Percentiles rank a stretch among this genome's conserved stretches.
These are phyloP conservation scores for Synodontis membranacea DNA, from an alignment of 2,113 vertebrate species.

Conservation along the genomic window DNA sequence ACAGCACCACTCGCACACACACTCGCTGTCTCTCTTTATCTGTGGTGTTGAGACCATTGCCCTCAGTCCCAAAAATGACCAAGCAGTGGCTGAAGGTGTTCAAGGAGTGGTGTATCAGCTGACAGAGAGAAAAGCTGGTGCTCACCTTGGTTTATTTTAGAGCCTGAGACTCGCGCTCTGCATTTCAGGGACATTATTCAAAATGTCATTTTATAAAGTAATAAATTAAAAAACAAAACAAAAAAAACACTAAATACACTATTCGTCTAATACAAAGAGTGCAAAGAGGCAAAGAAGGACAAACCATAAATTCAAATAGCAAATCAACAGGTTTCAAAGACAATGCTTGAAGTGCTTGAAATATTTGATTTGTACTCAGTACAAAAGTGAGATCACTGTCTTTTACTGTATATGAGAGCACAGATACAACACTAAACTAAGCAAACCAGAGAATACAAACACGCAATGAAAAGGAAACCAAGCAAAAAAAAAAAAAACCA, in stretches of 20 bases:
- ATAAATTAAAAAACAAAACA: background rate
- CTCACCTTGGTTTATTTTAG: background rate
- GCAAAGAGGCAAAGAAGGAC: background rate
- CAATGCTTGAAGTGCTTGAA: background rate
- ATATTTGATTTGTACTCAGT: background rate
- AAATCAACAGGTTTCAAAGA: background rate
- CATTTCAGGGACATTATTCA: background rate
- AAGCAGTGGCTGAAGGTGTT: slow-evolving; percentile 7
- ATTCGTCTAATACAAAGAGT: background rate
- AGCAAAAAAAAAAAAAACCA: too few relatives aligned
- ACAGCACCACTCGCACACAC: background rate
- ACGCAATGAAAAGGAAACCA: too few relatives aligned
- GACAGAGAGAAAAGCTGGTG: background rate
- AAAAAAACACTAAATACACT: background rate
- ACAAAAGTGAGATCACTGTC: too few relatives aligned
- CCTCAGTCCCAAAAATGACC: slow-evolving; percentile 12
- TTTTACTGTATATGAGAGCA: too few relatives aligned
- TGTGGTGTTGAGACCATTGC: slow-evolving; percentile 4
- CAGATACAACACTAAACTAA: too few relatives aligned
- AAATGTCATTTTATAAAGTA: background rate
- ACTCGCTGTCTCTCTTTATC: background rate
- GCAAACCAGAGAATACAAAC: too few relatives aligned
- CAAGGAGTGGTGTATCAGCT: background rate
- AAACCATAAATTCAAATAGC: background rate
- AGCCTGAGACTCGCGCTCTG: background rate